Percentiles rank a stretch among this genome's conserved stretches.
phyloP scores from a whole-genome alignment of 2,113 vertebrate genomes.

The Trematomus loennbergii region DNA sequence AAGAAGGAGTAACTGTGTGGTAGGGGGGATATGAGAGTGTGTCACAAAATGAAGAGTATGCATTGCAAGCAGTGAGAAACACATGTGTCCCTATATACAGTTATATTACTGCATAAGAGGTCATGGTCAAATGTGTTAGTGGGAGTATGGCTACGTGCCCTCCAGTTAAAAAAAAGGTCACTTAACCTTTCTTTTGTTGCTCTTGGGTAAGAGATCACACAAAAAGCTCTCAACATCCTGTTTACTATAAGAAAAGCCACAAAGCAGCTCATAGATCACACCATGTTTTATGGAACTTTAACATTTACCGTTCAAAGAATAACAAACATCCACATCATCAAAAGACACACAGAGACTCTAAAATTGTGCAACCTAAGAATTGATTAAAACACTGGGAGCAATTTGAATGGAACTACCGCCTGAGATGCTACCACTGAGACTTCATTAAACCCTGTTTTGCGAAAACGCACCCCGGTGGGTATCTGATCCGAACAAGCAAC shows the following conservation, averaged over 20 bases:
- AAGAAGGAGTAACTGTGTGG: not conserved
- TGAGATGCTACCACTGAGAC: slow-evolving; percentile 52
- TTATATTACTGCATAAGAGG: not conserved
- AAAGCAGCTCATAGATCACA: slow-evolving; percentile 12
- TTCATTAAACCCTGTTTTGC: slow-evolving; percentile 53
- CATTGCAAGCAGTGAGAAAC: not conserved
- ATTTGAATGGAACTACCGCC: slow-evolving; percentile 31
- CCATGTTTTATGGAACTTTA: slow-evolving; percentile 15
- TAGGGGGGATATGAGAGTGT: not conserved
- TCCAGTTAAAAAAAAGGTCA: slow-evolving; percentile 6
- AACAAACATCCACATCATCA: not conserved
- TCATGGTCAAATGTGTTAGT: not conserved
- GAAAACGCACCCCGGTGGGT: slow-evolving; percentile 33
- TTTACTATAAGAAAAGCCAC: not conserved
- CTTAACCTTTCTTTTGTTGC: not conserved
- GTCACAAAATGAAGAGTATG: not conserved
- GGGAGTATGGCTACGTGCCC: not conserved
- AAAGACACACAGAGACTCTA: slow-evolving; percentile 4
- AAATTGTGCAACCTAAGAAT: slow-evolving; percentile 15
- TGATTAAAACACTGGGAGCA: slow-evolving; percentile 10
- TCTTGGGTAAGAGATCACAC: not conserved
- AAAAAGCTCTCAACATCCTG: not conserved
- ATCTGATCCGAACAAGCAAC: slow-evolving; percentile 8
- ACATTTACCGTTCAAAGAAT: slow-evolving; percentile 5
- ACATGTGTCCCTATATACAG: not conserved